A percentile compares a stretch with the other conserved stretches of the same genome.
phyloP scores from a whole-genome alignment of 1,140 invertebrate species.

The Chrysomallon squamiferum region DNA sequence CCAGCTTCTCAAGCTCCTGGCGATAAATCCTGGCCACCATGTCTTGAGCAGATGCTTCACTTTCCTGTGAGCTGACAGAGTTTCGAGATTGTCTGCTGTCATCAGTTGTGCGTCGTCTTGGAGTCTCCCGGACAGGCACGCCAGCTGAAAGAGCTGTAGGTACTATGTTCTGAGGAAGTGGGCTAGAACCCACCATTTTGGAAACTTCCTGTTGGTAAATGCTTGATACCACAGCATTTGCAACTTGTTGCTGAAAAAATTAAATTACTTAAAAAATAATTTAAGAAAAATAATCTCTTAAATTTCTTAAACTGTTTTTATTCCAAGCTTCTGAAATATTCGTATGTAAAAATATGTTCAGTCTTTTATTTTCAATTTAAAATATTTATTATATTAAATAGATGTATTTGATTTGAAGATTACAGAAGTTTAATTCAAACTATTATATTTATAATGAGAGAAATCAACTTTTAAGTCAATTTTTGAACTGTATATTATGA shows the following conservation, averaged over 20 bases:
- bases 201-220: constrained; percentile 59
- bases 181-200: constrained; percentile 26
- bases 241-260: constrained; percentile 57
- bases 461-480: no score
- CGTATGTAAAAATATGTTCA: no score
- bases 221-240: constrained; percentile 54
- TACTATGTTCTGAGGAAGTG: constrained; percentile 9
- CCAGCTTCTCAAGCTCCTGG: constrained; percentile 89
- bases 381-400: no score
- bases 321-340: no score
- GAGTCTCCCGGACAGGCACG: constrained; percentile 10
- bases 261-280: constrained; percentile 66
- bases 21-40: constrained; percentile 97
- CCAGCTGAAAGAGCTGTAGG: constrained; percentile 19
- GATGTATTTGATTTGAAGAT: no score
- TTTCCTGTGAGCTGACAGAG: constrained; percentile 18
- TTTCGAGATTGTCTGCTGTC: constrained; percentile 10
- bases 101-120: constrained; percentile 8
- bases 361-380: no score
- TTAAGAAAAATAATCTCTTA: neutral
- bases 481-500: no score
- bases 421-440: no score
- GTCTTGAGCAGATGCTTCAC: constrained; percentile 74
- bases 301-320: no score
- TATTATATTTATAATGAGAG: no score